phyloP scores from a whole-genome alignment of 2,888 invertebrate genomes.

The Andrena fulva region DNA sequence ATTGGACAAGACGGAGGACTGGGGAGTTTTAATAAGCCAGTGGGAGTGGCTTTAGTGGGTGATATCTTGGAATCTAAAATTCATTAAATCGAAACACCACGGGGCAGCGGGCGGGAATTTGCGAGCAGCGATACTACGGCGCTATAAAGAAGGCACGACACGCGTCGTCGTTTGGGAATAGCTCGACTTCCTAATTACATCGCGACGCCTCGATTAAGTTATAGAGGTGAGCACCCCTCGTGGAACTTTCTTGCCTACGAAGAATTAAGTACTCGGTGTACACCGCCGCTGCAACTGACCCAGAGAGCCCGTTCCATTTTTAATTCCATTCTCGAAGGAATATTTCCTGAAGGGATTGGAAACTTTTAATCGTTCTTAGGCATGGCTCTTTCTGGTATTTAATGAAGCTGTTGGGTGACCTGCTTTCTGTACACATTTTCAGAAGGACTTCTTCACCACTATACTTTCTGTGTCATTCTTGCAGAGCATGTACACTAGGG shows the following conservation, averaged over 20 bases:
- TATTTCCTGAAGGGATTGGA: not conserved
- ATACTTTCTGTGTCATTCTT: too few relatives aligned
- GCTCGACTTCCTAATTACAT: conserved; percentile 67
- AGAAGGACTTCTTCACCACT: too few relatives aligned
- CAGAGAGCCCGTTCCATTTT: conserved; percentile 3
- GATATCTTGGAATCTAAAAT: conserved; percentile 81
- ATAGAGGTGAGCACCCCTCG: conserved; percentile 24
- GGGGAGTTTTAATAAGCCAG: conserved; percentile 77
- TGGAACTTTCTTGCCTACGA: conserved; percentile 42
- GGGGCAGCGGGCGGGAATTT: conserved; percentile 56
- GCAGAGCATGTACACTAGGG: too few relatives aligned
- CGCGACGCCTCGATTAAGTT: conserved; percentile 48
- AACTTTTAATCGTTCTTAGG: conserved; percentile 8
- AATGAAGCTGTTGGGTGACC: too few relatives aligned
- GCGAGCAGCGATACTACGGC: conserved; percentile 51
- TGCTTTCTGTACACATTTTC: too few relatives aligned
- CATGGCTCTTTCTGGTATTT: too few relatives aligned
- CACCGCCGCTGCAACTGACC: not conserved
- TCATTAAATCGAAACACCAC: conserved; percentile 76
- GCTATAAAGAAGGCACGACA: conserved; percentile 61
- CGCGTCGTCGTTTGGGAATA: conserved; percentile 61
- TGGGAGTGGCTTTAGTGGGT: conserved; percentile 72
- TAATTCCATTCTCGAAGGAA: conserved; percentile 4
- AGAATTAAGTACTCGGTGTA: conserved; percentile 32
- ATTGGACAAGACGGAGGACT: conserved; percentile 50